Base-by-base conservation (phyloP, 1,140 invertebrate genomes). In the Dufourea novaeangliae region DNA sequence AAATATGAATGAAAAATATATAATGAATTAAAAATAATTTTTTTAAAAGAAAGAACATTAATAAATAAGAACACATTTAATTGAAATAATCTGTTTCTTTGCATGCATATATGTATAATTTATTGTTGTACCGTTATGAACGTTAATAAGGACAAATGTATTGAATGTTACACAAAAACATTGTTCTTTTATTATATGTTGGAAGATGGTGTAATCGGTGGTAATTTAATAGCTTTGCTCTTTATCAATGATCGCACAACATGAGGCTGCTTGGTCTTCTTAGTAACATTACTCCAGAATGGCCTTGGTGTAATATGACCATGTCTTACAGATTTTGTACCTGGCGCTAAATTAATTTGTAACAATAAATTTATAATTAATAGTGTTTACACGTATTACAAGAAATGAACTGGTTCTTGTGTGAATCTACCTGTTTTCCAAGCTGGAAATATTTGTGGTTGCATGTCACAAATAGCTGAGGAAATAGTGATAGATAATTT, bases 341-440 rank as follows among this genome's bases (percentile, higher is more conserved):
- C 69, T 41, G 78, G 27, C 29, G 82, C 88, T 91, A 78, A 84
- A 39, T 37, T 34, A 83, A n/a, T 52, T n/a, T 34, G 22, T 27
- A 34, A 73, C 10, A 2, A 69, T 72, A 34, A 64, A 74, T 64
- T 54, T 39, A 5, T 39, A 56, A 75, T 63, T 71, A 46, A 67
- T 68, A 71, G 70, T 63, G 14, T 34, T 34, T 52, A n/a, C 32
- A 34, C 0, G 4, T 52, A 12, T 32, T 37, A 2, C 27, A 17
- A 25, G 17, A 39, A 6, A n/a, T 27, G 6, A 50, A 50, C 27
- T 1, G 0, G 17, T 25, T 56, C 20, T 61, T 8, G 2, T 78
- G 52, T 71, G 57, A 7, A 67, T 27, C 81, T 86, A 92, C 91
- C 79, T 82, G 86, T 86, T 89, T 90, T 92, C 87, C 87, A 91